Evolutionary conservation across 2,113 vertebrate species (phyloP).

Genomic region (Noctilio leporinus): DNA sequence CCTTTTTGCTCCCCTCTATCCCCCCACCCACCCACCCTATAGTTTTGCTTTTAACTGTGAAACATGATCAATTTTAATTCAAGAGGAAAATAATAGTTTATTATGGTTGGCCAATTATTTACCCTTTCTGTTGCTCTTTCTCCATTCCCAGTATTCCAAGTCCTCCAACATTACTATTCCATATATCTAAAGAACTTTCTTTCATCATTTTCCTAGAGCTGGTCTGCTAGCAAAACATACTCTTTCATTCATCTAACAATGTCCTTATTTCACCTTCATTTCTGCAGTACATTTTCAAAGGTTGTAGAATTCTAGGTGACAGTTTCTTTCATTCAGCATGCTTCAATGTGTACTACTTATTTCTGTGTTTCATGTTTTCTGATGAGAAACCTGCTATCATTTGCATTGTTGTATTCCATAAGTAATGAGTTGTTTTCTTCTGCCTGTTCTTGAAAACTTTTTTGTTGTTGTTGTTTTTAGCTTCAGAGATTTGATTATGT

Average conservation of each 20-base stretch:
- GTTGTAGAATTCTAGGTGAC: not conserved
- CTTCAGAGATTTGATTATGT: not conserved
- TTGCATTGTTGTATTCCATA: not conserved
- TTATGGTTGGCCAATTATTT: not conserved
- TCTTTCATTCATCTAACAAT: not conserved
- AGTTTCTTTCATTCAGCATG: not conserved
- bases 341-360: not conserved
- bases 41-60: conserved; percentile 1
- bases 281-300: not conserved
- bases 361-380: not conserved
- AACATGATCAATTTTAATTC: not conserved
- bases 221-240: not conserved
- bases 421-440: not conserved
- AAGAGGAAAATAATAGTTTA: not conserved
- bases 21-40: no score
- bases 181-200: not conserved
- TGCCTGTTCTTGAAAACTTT: not conserved
- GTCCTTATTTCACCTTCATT: not conserved
- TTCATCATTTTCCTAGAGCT: not conserved
- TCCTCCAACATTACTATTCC: not conserved
- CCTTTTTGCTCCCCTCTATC: no score
- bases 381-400: not conserved
- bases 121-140: not conserved
- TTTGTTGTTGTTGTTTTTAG: not conserved
- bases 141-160: not conserved